phyloP scores from a whole-genome alignment of 2,113 vertebrate species.

The Uria aalge region DNA sequence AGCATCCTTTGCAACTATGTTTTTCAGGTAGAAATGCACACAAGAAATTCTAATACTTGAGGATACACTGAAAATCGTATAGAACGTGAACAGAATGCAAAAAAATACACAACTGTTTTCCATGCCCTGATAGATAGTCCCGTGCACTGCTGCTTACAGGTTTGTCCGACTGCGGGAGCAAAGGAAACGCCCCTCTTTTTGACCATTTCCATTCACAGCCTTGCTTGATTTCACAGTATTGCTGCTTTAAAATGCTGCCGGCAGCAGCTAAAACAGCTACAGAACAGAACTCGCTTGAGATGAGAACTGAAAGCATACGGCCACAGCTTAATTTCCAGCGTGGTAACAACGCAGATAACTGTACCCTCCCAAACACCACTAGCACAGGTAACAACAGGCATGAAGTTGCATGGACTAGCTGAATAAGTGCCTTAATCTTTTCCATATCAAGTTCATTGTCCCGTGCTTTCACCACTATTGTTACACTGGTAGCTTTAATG shows the following conservation, averaged over 20 bases:
- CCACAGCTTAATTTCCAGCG: neutral
- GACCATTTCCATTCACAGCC: neutral
- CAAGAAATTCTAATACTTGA: neutral
- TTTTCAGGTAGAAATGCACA: neutral
- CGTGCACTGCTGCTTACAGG: neutral
- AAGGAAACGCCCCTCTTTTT: neutral
- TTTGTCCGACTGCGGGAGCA: neutral
- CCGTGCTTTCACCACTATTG: neutral
- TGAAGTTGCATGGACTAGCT: rapidly evolving
- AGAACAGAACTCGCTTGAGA: neutral
- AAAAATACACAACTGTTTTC: too few species aligned
- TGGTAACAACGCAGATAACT: neutral
- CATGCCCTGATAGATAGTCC: neutral
- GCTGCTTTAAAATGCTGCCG: neutral
- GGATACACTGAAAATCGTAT: neutral
- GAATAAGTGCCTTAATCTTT: neutral
- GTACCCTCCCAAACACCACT: neutral
- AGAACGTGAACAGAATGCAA: neutral
- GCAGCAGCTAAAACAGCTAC: neutral
- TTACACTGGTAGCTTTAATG: neutral
- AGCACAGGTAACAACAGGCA: neutral
- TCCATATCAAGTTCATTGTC: neutral
- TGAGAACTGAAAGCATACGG: neutral
- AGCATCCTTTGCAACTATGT: neutral
- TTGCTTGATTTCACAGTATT: neutral